A percentile compares a stretch with the other conserved stretches of the same genome.
These are phyloP conservation scores for Syngnathus acus DNA, from an alignment of 2,797 vertebrate genomes.

Conservation along the genomic window DNA sequence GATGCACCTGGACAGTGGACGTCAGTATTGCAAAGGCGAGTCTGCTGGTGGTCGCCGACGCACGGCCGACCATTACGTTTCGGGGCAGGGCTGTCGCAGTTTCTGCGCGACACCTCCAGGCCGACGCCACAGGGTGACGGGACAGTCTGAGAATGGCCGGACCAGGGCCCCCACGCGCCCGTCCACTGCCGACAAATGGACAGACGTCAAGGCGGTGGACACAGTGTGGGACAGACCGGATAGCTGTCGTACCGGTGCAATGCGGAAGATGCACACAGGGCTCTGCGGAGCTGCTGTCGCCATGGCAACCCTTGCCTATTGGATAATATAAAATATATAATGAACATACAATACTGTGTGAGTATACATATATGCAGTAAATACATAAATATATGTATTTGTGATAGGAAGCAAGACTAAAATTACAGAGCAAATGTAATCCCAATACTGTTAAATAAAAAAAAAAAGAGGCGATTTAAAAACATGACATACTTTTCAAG, in stretches of 20 bases:
- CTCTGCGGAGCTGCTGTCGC: not conserved
- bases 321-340: too few relatives aligned
- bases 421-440: too few relatives aligned
- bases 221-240: not conserved
- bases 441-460: too few relatives aligned
- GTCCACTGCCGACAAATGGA: conserved; percentile 25
- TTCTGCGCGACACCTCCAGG: conserved; percentile 32
- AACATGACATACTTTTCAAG: too few relatives aligned
- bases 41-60: conserved; percentile 18
- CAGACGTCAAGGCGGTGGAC: not conserved
- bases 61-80: conserved; percentile 31
- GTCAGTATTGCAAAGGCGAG: conserved; percentile 22
- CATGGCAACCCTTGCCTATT: not conserved
- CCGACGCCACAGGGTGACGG: conserved; percentile 53
- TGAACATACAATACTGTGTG: too few relatives aligned
- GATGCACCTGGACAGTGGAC: conserved; percentile 49
- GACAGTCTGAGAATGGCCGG: conserved; percentile 32
- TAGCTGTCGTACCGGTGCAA: conserved; percentile 35
- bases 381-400: too few relatives aligned
- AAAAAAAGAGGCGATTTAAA: too few relatives aligned
- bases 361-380: too few relatives aligned
- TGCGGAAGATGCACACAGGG: conserved; percentile 25
- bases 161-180: conserved; percentile 53
- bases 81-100: conserved; percentile 34
- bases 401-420: too few relatives aligned